Conservation (phyloP, 2,113 vertebrate species). For the Pollimyrus isidori region DNA sequence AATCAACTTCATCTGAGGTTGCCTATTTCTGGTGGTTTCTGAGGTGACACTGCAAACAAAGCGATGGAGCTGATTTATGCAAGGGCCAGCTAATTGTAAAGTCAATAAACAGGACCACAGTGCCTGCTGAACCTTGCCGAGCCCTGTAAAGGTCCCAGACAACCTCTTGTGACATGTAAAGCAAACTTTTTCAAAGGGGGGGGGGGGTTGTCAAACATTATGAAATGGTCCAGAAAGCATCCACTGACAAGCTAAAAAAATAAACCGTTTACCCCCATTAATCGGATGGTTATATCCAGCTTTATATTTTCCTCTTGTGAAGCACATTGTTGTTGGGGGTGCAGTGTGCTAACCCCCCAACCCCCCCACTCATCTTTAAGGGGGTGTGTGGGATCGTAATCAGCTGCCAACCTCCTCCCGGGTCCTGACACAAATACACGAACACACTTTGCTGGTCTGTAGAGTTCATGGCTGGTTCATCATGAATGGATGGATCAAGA, state of each 20-base stretch:
- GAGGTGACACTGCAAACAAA: neutral
- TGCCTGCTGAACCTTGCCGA: neutral
- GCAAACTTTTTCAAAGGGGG: neutral
- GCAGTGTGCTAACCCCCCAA: no score
- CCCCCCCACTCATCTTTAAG: neutral
- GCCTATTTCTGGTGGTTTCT: neutral
- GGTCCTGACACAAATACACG: neutral
- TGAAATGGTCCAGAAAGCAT: neutral
- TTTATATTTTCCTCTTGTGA: neutral
- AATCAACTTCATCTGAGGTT: constrained; percentile 1
- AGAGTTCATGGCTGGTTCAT: constrained; percentile 1
- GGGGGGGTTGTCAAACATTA: neutral
- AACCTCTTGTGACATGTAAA: neutral
- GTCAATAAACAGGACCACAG: constrained; percentile 18
- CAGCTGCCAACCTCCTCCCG: neutral
- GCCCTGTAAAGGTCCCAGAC: neutral
- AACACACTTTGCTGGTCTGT: neutral
- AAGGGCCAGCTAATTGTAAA: constrained; percentile 1
- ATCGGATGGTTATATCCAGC: neutral
- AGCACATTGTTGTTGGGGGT: neutral
- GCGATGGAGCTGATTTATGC: constrained; percentile 11
- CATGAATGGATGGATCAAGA: neutral
- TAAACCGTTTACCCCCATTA: neutral
- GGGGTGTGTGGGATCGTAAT: neutral
- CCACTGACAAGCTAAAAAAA: neutral